Conservation (phyloP, 2,113 vertebrate species). For the Lontra canadensis region DNA sequence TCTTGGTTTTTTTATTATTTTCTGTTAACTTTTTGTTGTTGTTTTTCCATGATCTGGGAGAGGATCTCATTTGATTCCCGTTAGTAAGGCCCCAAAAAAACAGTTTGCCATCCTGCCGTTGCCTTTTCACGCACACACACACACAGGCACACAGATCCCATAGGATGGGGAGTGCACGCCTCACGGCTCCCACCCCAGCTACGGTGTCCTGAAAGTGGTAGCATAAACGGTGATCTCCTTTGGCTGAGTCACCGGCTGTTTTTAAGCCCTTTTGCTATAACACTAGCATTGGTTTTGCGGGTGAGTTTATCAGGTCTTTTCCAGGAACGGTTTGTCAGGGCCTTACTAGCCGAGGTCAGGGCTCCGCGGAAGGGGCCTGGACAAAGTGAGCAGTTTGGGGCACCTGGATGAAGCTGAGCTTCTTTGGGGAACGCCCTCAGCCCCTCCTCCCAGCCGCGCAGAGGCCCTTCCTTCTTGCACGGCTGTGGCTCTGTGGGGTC, state of each 20-base stretch:
- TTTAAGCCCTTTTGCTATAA: neutral
- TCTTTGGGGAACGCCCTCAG: neutral
- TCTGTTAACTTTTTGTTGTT: neutral
- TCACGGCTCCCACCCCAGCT: fast-evolving
- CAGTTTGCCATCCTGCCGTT: neutral
- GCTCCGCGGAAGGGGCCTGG: neutral
- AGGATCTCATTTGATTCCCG: neutral
- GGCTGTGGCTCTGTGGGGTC: neutral
- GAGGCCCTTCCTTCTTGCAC: neutral
- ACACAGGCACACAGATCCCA: neutral
- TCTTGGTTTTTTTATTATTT: neutral
- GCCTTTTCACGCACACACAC: neutral
- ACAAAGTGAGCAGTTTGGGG: fast-evolving
- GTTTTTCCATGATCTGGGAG: neutral
- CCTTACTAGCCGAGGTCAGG: neutral
- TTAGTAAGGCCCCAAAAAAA: neutral
- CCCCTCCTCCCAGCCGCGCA: neutral
- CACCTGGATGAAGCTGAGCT: neutral
- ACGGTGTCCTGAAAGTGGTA: neutral
- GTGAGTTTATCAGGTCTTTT: neutral
- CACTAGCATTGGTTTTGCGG: neutral
- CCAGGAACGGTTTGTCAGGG: fast-evolving
- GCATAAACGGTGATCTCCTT: neutral
- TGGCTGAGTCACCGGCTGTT: neutral
- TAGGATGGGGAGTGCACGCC: neutral